Conservation (phyloP, 2,888 invertebrate genomes). For the Rhagium mordax region DNA sequence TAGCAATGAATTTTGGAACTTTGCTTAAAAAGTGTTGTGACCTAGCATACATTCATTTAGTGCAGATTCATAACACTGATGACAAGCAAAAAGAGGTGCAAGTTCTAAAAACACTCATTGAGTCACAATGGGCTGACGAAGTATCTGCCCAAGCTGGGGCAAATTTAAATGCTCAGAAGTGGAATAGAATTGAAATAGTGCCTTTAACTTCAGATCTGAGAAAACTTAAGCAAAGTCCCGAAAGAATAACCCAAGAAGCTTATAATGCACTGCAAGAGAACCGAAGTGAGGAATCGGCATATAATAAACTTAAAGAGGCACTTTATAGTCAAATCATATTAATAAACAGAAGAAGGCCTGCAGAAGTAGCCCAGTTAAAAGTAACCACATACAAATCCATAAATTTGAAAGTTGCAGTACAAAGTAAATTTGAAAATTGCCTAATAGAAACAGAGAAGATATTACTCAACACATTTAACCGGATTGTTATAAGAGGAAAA, state of each 20-base stretch:
- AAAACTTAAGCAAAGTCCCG: slow-evolving; percentile 1
- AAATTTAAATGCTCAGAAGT: slow-evolving; percentile 50
- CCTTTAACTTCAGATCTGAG: slow-evolving; percentile 13
- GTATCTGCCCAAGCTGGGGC: slow-evolving; percentile 52
- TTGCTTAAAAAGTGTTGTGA: not conserved
- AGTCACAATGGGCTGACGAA: slow-evolving; percentile 55
- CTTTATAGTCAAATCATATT: slow-evolving; percentile 2
- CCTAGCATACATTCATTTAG: not conserved
- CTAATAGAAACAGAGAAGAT: slow-evolving; percentile 46
- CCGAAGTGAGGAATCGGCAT: not conserved
- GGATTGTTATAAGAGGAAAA: slow-evolving; percentile 39
- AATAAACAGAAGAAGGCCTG: slow-evolving; percentile 46
- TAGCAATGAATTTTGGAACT: not conserved
- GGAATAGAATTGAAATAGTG: slow-evolving; percentile 6
- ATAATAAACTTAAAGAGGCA: not conserved
- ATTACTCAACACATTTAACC: slow-evolving; percentile 37
- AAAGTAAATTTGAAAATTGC: slow-evolving; percentile 41
- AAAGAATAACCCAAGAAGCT: not conserved
- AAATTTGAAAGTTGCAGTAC: slow-evolving; percentile 4
- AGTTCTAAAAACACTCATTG: slow-evolving; percentile 50
- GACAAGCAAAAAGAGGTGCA: slow-evolving; percentile 9
- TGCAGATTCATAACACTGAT: not conserved
- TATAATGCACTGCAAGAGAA: not conserved
- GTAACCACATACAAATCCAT: slow-evolving; percentile 36
- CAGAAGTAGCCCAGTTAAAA: slow-evolving; percentile 46